A percentile compares a stretch with the other conserved stretches of the same genome.
phyloP scores from a whole-genome alignment of 2,888 invertebrate genomes.

The Ichneumoninae sp. region DNA sequence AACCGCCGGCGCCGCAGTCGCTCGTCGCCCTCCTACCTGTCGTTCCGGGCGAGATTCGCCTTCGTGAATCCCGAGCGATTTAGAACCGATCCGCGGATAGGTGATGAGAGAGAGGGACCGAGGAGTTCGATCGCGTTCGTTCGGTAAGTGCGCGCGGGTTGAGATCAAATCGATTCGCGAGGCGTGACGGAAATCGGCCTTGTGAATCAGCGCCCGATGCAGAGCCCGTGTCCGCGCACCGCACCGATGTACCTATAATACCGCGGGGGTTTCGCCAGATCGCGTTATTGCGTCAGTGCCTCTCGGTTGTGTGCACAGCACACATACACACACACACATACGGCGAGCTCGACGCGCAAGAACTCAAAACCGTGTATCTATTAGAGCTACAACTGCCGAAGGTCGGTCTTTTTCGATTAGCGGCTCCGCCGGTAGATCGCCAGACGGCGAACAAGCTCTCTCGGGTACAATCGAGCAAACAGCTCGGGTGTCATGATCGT shows the following conservation, averaged over 20 bases:
- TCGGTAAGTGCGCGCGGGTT: slow-evolving; percentile 30
- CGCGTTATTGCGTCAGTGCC: slow-evolving; percentile 41
- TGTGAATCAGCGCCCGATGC: slow-evolving; percentile 64
- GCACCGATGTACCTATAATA: slow-evolving; percentile 26
- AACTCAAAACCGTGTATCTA: slow-evolving; percentile 8
- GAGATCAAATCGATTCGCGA: slow-evolving; percentile 69
- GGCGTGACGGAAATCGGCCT: slow-evolving; percentile 72
- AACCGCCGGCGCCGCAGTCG: neutral
- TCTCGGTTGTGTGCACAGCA: neutral
- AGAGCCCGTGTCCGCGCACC: slow-evolving; percentile 56
- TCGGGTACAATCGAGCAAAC: slow-evolving; percentile 3
- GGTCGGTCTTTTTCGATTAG: slow-evolving; percentile 55
- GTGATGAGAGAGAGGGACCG: slow-evolving; percentile 26
- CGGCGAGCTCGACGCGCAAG: neutral
- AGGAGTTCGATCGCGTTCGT: slow-evolving; percentile 69
- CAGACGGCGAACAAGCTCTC: neutral
- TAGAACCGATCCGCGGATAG: slow-evolving; percentile 23
- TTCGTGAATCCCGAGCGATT: slow-evolving; percentile 47
- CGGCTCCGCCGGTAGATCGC: slow-evolving; percentile 24
- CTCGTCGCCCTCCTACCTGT: slow-evolving; percentile 42
- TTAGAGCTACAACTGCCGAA: slow-evolving; percentile 25
- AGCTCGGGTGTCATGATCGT: slow-evolving; percentile 24
- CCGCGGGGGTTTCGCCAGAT: slow-evolving; percentile 35
- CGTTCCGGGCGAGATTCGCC: slow-evolving; percentile 35
- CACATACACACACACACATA: neutral